phyloP scores from a whole-genome alignment of 2,888 invertebrate species.

The Macrosoma leucophasiata region DNA sequence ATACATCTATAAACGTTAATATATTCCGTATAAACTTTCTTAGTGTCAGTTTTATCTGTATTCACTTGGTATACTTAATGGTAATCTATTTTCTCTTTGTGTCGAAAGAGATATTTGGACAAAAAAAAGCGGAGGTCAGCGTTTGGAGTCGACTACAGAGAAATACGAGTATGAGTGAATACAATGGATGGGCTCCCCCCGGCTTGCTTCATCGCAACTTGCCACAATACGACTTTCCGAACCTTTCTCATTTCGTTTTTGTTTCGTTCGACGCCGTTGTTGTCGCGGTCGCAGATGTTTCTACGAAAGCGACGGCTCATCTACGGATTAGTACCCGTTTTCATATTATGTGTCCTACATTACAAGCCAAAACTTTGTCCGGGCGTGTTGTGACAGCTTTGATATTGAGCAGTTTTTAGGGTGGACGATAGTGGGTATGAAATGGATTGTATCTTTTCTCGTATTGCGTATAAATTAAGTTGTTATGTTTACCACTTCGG shows the following conservation, averaged over 20 bases:
- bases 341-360: conserved; percentile 55
- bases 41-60: too few relatives aligned
- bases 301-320: conserved; percentile 60
- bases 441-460: too few relatives aligned
- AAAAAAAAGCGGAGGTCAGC: conserved; percentile 19
- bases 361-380: conserved; percentile 41
- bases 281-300: conserved; percentile 62
- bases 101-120: conserved; percentile 14
- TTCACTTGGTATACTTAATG: conserved; percentile 16
- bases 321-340: conserved; percentile 68
- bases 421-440: too few relatives aligned
- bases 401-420: too few relatives aligned
- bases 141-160: conserved; percentile 17
- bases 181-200: conserved; percentile 29
- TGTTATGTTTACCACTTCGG: too few relatives aligned
- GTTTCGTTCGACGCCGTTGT: conserved; percentile 48
- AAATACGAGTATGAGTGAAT: conserved; percentile 21
- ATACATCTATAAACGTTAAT: too few relatives aligned
- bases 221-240: conserved; percentile 62
- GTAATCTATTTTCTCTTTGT: too few relatives aligned
- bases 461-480: too few relatives aligned
- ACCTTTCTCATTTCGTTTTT: conserved; percentile 73
- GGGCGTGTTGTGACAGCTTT: conserved; percentile 30
- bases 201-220: conserved; percentile 52
- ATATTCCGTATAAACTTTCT: too few relatives aligned